Evolutionary conservation across 2,888 invertebrate species (phyloP), one percentile per base, ranked within the genome.

Genomic region (Oscheius sp.): DNA sequence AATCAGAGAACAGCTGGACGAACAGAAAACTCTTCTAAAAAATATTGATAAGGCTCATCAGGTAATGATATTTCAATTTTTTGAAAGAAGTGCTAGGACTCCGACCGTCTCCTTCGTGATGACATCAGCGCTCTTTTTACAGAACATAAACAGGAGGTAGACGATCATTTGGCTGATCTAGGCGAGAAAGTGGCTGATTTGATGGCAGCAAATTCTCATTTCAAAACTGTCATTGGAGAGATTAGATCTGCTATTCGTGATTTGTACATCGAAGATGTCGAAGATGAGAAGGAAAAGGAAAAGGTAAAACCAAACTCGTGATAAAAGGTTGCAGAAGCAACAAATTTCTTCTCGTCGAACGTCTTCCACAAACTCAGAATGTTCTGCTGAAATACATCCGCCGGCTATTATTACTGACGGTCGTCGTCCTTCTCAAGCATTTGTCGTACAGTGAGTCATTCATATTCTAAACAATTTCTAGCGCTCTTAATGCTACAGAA

Each of bases 361-460:
- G 1, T 64, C 51, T 5, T 17, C 36, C 5, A 24, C n/a, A 28
- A 51, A 41, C 38, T n/a, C n/a, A n/a, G n/a, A n/a, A n/a, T n/a
- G 64, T 17, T 41, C 38, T 14, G 33, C 51, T 1, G 24, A 50
- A 5, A 38, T 28, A 8, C 64, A 51, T 20, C 64, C 64, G 6
- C 64, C 64, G 17, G 64, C 50, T 26, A 28, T 49, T 17, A 6
- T 64, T 8, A 50, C 51, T 12, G 64, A 64, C 22, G 64, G 64
- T n/a, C 50, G 64, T 30, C 50, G 64, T 20, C 64, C 64, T 1
- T 51, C 51, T 24, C 64, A 64, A 36, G 64, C 64, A n/a, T 47
- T 24, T 36, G 47, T 47, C 22, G 33, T 49, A 8, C 33, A 47
- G 49, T 49, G 33, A 49, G 47, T 2, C 26, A 2, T 36, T 22